A percentile compares a stretch with the other conserved stretches of the same genome.
Conservation (phyloP, 1,140 invertebrate species). For the Arctopsyche grandis region DNA sequence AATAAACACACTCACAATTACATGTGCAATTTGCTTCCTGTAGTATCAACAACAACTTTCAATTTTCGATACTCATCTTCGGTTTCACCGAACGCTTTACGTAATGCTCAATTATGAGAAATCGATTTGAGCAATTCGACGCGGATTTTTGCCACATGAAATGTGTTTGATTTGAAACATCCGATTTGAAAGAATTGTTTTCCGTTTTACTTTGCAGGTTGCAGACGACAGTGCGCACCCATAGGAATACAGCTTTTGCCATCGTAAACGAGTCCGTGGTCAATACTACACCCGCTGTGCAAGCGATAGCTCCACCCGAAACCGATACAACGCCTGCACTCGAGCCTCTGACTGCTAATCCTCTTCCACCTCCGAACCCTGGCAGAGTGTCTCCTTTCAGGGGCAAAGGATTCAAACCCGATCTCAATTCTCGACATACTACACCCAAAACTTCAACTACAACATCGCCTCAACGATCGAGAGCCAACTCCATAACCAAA, state of each 20-base stretch:
- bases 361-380: slow-evolving; percentile 41
- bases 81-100: not conserved
- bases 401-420: slow-evolving; percentile 64
- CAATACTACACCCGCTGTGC: slow-evolving; percentile 53
- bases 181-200: not conserved
- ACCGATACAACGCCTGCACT: slow-evolving; percentile 46
- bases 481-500: slow-evolving; percentile 60
- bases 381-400: slow-evolving; percentile 64
- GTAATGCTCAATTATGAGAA: not conserved
- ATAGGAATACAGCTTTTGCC: slow-evolving; percentile 63
- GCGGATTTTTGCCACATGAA: not conserved
- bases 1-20: not conserved
- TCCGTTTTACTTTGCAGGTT: slow-evolving; percentile 56
- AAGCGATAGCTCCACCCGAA: slow-evolving; percentile 38
- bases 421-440: slow-evolving; percentile 60
- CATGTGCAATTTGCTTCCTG: not conserved
- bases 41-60: not conserved
- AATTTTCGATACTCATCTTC: not conserved
- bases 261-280: slow-evolving; percentile 60
- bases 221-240: slow-evolving; percentile 60
- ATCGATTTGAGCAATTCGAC: not conserved
- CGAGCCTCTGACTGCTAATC: slow-evolving; percentile 58
- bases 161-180: not conserved
- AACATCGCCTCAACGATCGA: slow-evolving; percentile 63
- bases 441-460: slow-evolving; percentile 48